Base-by-base conservation (phyloP, 1,140 invertebrate genomes). In the Drosophila bipectinata region DNA sequence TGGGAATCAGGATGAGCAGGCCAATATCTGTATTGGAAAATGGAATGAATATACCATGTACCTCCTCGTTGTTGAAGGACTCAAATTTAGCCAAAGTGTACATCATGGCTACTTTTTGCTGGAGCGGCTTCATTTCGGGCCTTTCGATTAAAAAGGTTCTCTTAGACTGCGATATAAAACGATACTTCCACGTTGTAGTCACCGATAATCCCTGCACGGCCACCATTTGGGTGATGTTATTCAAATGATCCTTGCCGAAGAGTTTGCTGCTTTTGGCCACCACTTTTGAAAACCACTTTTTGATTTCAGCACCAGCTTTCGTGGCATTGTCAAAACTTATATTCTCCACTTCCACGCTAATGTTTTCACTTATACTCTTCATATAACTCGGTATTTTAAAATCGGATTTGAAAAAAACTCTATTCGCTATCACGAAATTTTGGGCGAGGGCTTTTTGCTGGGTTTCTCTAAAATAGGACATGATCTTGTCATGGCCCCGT, bases 41-140 rank as follows among this genome's bases (percentile, higher is more conserved):
- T 28, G 71, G 69, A 21, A 73, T 39, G 5, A 44, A 26, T 9
- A 63, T 37, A n/a, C 52, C 69, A 0, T 47, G 44, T 7, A 48
- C 37, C 1, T 56, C 9, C 0, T 52, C 37, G 0, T 18, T 0
- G 18, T n/a, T 4, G 8, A 73, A 12, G 2, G 32, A 73, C 8
- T 39, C 0, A 34, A 63, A 30, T 0, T 24, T 24, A 0, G 34
- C 71, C 0, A n/a, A 5, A 1, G 34, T 41, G 9, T 73, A 73
- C 51, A 73, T 55, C 51, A 54, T 56, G n/a, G 39, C 2, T 4
- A 52, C 21, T 15, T 28, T 49, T 14, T 34, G 7, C 8, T n/a
- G 3, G 1, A 4, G 14, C n/a, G 28, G 5, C 9, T 12, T 39
- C 7, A 10, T 39, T 1, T 28, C 21, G 0, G 6, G n/a, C 0